phyloP scores from a whole-genome alignment of 2,113 vertebrate genomes.

The Mohoua ochrocephala region DNA sequence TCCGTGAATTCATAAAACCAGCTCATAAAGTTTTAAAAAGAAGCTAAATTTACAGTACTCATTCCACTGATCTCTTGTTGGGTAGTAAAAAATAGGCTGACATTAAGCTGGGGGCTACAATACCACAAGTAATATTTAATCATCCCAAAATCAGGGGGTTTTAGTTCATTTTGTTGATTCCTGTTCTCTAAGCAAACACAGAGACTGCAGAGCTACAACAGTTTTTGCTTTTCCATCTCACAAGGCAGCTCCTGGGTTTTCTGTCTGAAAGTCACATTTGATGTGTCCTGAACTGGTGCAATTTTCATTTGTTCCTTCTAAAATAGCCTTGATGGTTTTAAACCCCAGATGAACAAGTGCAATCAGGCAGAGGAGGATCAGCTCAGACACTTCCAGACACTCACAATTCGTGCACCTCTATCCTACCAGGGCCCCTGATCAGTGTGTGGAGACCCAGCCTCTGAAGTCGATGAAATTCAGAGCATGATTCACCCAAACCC shows the following conservation, averaged over 20 bases:
- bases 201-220: background rate
- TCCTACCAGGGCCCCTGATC: background rate
- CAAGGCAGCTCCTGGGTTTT: background rate
- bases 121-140: background rate
- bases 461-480: background rate
- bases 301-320: background rate
- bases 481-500: background rate
- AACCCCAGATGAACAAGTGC: background rate
- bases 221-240: background rate
- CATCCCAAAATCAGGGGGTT: background rate
- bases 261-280: background rate
- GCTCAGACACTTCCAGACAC: background rate
- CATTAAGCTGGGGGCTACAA: background rate
- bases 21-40: background rate
- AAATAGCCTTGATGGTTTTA: background rate
- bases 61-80: background rate
- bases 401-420: rapidly evolving
- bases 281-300: background rate
- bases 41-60: background rate
- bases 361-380: background rate
- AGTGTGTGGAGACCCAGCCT: background rate
- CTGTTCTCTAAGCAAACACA: background rate
- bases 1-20: background rate
- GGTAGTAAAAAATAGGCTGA: background rate
- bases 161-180: background rate